A percentile compares a stretch with the other conserved stretches of the same genome.
These are phyloP conservation scores for Heliconius hortense DNA, from an alignment of 2,888 invertebrate genomes.

Conservation along the genomic window DNA sequence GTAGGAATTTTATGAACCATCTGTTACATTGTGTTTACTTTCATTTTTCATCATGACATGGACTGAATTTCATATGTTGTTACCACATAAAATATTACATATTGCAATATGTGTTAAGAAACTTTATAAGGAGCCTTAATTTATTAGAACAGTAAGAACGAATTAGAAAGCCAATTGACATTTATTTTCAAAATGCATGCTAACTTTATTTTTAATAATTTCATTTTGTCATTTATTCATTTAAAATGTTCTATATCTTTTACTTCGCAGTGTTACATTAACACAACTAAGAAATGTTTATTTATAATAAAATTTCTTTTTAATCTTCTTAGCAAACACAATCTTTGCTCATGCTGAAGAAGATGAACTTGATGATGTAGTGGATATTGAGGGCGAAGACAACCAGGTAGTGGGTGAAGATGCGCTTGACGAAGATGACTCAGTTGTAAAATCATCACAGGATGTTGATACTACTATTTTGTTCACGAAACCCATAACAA, in stretches of 20 bases:
- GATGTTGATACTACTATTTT: slow-evolving; percentile 95
- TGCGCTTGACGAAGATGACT: slow-evolving; percentile 84
- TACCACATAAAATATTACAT: not conserved
- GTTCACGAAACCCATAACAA: slow-evolving; percentile 90
- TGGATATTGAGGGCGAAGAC: slow-evolving; percentile 85
- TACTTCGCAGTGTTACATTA: no score
- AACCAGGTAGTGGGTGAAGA: slow-evolving; percentile 84
- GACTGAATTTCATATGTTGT: not conserved
- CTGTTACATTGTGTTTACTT: not conserved
- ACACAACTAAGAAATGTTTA: not conserved
- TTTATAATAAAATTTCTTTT: slow-evolving; percentile 5
- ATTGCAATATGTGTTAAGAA: not conserved
- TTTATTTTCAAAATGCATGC: no score
- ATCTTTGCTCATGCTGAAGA: slow-evolving; percentile 84
- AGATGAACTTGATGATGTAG: slow-evolving; percentile 87
- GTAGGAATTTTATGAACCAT: not conserved
- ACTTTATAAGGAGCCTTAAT: not conserved
- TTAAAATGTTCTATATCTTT: no score
- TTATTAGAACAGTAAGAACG: not conserved
- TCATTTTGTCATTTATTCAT: no score
- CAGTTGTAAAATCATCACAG: slow-evolving; percentile 87
- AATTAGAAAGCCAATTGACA: not conserved
- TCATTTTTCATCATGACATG: not conserved
- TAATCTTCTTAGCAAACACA: slow-evolving; percentile 62
- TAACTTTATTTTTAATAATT: no score